Evolutionary conservation across 2,888 invertebrate genomes (phyloP).

Genomic region (Piscicola geometra): DNA sequence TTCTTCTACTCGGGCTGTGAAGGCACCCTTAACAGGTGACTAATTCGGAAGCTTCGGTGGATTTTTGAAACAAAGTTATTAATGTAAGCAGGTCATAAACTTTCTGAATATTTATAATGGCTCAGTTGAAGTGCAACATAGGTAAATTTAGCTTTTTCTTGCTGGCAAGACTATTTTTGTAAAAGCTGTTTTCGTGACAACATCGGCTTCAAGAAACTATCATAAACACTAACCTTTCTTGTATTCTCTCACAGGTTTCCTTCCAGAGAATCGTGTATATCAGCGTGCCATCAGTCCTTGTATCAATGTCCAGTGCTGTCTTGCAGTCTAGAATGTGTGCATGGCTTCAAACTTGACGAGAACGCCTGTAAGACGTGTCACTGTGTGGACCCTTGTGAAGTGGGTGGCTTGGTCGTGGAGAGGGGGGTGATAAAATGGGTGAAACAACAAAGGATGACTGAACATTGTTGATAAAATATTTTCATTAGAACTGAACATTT

Average conservation of each 20-base stretch:
- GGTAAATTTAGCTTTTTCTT: too few species aligned
- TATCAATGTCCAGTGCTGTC: neutral
- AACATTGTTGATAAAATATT: neutral
- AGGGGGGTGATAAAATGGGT: too few species aligned
- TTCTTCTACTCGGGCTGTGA: constrained; percentile 30
- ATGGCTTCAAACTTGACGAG: constrained; percentile 30
- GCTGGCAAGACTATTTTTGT: too few species aligned
- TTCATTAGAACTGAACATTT: neutral
- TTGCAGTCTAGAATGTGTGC: neutral
- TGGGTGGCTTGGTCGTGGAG: neutral
- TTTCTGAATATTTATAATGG: too few species aligned
- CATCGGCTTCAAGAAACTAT: neutral
- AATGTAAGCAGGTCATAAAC: too few species aligned
- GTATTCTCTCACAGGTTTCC: constrained; percentile 10
- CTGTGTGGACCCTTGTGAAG: constrained; percentile 34
- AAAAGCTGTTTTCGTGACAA: neutral
- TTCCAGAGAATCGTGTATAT: constrained; percentile 4
- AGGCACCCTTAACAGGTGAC: constrained; percentile 33
- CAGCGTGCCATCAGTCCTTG: neutral
- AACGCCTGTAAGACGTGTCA: constrained; percentile 27
- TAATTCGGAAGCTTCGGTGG: too few species aligned
- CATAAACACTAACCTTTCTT: neutral
- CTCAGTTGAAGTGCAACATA: too few species aligned
- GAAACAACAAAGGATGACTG: too few species aligned
- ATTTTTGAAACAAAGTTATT: too few species aligned